Evolutionary conservation across 2,888 invertebrate genomes (phyloP).

Genomic region (Lithodes maja): DNA sequence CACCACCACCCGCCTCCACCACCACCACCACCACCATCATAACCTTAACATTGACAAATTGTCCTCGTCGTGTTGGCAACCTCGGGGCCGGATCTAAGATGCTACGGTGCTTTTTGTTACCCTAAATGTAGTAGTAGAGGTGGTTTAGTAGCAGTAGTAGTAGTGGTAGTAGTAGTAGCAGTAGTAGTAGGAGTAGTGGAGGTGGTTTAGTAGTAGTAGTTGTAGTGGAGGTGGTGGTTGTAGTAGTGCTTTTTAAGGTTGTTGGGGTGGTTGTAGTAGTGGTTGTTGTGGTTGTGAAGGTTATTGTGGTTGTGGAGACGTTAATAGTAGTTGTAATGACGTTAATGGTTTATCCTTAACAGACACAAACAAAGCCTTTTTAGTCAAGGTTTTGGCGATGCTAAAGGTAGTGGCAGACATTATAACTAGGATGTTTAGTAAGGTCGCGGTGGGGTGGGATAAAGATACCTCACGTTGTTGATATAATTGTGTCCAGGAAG

Average conservation of each 20-base stretch:
- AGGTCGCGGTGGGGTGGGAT: no score
- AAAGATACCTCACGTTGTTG: no score
- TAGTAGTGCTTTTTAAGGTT: no score
- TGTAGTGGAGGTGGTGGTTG: not conserved
- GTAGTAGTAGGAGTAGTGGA: not conserved
- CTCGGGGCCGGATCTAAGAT: not conserved
- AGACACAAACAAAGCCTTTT: no score
- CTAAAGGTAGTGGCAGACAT: no score
- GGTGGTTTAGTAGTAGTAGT: not conserved
- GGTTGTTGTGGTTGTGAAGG: not conserved
- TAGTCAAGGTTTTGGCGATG: no score
- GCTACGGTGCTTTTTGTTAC: not conserved
- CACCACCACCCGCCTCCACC: no score
- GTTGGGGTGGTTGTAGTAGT: not conserved
- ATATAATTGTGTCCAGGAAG: no score
- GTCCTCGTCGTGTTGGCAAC: slow-evolving; percentile 23
- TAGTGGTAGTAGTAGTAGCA: not conserved
- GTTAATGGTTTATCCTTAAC: no score
- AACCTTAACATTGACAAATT: not conserved
- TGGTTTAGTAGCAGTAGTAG: not conserved
- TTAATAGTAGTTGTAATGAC: not conserved
- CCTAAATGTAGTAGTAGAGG: not conserved
- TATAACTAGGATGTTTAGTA: no score
- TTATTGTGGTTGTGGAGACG: slow-evolving; percentile 9
- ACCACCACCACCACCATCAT: no score